These are phyloP conservation scores for Zygothrica quintamaculata DNA, from an alignment of 2,888 invertebrate species.

Conservation along the genomic window DNA sequence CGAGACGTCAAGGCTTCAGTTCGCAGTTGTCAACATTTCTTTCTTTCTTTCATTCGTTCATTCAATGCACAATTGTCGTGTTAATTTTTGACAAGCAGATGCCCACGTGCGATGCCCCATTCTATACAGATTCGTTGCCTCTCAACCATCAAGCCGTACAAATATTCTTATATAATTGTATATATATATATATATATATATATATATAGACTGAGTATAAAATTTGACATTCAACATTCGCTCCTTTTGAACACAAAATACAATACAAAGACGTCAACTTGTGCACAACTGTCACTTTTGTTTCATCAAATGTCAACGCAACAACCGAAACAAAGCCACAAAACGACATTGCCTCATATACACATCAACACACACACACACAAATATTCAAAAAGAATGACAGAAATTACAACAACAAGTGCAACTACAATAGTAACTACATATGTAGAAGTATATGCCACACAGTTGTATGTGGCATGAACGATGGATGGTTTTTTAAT, in stretches of 20 bases:
- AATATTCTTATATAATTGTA: neutral
- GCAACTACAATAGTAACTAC: conserved; percentile 37
- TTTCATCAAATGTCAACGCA: conserved; percentile 80
- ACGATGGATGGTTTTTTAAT: conserved; percentile 78
- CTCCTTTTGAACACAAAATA: conserved; percentile 42
- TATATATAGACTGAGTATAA: conserved; percentile 31
- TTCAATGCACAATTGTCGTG: conserved; percentile 71
- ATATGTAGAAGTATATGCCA: conserved; percentile 14
- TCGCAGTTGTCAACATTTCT: conserved; percentile 60
- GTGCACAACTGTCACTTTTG: conserved; percentile 79
- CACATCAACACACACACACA: conserved; percentile 14
- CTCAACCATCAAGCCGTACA: conserved; percentile 18
- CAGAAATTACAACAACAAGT: conserved; percentile 70
- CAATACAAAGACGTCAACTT: conserved; percentile 76
- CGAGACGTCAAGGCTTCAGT: conserved; percentile 64
- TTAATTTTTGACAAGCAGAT: conserved; percentile 77
- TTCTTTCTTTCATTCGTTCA: conserved; percentile 33
- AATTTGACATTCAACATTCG: conserved; percentile 50
- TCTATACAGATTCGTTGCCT: neutral
- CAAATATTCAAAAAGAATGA: conserved; percentile 55
- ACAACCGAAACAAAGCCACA: conserved; percentile 79
- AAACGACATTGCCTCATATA: conserved; percentile 60
- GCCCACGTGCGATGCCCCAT: conserved; percentile 62
- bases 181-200: conserved; percentile 1
- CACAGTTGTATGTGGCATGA: conserved; percentile 64